Evolutionary conservation across 2,888 invertebrate genomes (phyloP).

Genomic region (Hermodice carunculata): DNA sequence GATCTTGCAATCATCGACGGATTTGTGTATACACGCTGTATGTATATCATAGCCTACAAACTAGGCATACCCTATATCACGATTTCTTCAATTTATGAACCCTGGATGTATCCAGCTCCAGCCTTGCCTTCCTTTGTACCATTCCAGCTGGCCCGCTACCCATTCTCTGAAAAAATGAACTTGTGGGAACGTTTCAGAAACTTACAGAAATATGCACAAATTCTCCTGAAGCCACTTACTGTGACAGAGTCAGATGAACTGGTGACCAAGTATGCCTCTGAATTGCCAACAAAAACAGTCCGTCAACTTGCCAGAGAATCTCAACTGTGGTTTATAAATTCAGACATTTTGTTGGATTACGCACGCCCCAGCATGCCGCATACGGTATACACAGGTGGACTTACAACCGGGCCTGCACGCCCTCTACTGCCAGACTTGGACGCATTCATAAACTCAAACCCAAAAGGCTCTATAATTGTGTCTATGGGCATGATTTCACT

Average conservation of each 20-base stretch:
- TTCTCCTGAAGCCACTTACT: not conserved
- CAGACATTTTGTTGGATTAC: conserved; percentile 11
- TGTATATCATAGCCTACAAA: conserved; percentile 14
- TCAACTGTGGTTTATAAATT: conserved; percentile 11
- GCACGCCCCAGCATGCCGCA: not conserved
- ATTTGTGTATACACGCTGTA: not conserved
- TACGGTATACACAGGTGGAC: not conserved
- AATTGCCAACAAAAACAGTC: not conserved
- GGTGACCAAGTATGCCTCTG: not conserved
- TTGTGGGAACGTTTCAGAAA: conserved; percentile 1
- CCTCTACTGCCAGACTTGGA: conserved; percentile 8
- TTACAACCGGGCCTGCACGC: not conserved
- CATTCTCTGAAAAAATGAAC: not conserved
- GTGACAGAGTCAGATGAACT: not conserved
- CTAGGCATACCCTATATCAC: conserved; percentile 13
- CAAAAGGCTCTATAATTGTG: conserved; percentile 10
- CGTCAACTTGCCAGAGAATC: not conserved
- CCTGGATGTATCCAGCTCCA: not conserved
- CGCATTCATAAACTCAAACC: not conserved
- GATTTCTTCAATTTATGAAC: not conserved
- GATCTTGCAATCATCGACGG: conserved; percentile 13
- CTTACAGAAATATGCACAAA: not conserved
- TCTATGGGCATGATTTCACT: conserved; percentile 4
- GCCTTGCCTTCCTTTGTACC: conserved; percentile 16
- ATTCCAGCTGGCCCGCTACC: not conserved